phyloP scores from a whole-genome alignment of 2,797 vertebrate genomes.

The Brachymystax lenok region DNA sequence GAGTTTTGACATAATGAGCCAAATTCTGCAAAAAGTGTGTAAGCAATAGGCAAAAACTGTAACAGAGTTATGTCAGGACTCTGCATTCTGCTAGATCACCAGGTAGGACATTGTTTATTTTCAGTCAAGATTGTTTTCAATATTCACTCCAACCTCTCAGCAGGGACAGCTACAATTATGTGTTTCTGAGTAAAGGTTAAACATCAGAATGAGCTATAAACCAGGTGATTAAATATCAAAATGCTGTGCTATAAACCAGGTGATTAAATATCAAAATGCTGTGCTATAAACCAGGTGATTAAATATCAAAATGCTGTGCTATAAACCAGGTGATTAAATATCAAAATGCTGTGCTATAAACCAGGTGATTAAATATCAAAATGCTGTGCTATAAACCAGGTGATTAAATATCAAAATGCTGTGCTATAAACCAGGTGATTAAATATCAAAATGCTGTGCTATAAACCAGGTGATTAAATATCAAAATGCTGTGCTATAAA shows the following conservation, averaged over 20 bases:
- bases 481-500: no score
- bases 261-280: no score
- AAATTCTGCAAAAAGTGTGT: no score
- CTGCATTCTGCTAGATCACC: no score
- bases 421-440: neutral
- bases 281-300: no score
- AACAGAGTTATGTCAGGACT: neutral
- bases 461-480: neutral
- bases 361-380: no score
- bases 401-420: neutral
- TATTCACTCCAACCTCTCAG: neutral
- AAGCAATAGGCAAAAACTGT: no score
- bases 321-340: no score
- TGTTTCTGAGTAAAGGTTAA: neutral
- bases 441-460: neutral
- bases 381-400: no score
- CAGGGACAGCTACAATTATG: neutral
- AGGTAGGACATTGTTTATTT: neutral
- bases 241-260: neutral
- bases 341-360: no score
- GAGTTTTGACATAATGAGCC: no score
- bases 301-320: no score
- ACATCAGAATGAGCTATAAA: neutral
- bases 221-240: neutral
- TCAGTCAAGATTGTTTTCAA: neutral